A percentile compares a stretch with the other conserved stretches of the same genome.
phyloP scores from a whole-genome alignment of 2,797 vertebrate genomes.

The Falco novaeseelandiae region DNA sequence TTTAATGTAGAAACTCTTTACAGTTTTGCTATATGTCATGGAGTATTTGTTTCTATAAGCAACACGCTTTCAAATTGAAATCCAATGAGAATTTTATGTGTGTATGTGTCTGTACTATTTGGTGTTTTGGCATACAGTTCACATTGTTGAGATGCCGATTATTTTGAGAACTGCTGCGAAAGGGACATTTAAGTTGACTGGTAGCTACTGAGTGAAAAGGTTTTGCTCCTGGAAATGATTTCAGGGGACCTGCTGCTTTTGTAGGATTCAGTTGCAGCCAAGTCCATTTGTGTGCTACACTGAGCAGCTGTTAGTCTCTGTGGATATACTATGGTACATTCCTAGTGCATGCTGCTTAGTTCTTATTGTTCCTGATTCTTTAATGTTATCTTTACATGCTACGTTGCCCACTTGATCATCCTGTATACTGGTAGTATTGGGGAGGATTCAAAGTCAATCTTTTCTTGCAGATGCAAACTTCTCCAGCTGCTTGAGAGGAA shows the following conservation, averaged over 20 bases:
- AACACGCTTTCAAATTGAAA: not conserved
- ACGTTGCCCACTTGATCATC: not conserved
- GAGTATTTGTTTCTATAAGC: not conserved
- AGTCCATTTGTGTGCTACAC: not conserved
- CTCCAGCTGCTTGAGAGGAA: not conserved
- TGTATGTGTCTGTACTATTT: not conserved
- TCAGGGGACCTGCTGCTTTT: not conserved
- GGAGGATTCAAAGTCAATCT: not conserved
- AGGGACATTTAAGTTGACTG: not conserved
- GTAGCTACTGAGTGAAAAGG: not conserved
- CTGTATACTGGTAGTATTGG: not conserved
- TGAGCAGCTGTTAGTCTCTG: not conserved
- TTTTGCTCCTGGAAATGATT: not conserved
- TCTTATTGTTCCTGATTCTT: not conserved
- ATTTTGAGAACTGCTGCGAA: not conserved
- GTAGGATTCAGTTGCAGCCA: not conserved
- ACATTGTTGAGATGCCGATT: not conserved
- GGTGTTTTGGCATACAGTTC: not conserved
- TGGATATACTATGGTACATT: not conserved
- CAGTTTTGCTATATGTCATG: not conserved
- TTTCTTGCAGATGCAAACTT: not conserved
- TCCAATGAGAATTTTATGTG: not conserved
- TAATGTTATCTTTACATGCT: not conserved
- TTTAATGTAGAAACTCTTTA: not conserved
- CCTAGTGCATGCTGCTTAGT: not conserved